Evolutionary conservation across 2,888 invertebrate genomes (phyloP), one percentile per base, ranked within the genome.

Genomic region (Trachelus troglodyta): DNA sequence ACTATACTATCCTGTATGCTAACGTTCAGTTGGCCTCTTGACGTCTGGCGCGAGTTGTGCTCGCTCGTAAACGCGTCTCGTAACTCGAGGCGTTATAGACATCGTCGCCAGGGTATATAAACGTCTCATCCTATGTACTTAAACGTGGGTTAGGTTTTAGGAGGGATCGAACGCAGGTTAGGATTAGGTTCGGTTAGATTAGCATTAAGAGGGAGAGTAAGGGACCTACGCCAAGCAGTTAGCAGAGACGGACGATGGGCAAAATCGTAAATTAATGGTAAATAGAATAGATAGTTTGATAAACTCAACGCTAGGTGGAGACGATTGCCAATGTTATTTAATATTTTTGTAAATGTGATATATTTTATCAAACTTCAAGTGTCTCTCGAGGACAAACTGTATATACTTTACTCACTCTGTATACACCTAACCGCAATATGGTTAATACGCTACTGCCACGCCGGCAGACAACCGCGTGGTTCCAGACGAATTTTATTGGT

Each of bases 31-130:
- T 74, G n/a, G 74, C 74, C 56, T 77, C 69, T 87, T 85, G 87
- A 87, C 88, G 89, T 88, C 88, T 87, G 88, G 87, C 88, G 90
- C 87, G 87, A 89, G 89, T 89, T 89, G 88, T 89, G 86, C 87
- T 88, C 87, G 90, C 89, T 91, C 91, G 91, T 91, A 91, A 91
- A 91, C 87, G 91, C 91, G 91, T 91, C 91, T 91, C 91, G 90
- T 91, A 91, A 91, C 90, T 91, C 89, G 88, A 89, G 88, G 89
- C 88, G 89, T 91, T 91, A 91, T 91, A 90, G 90, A 90, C 91
- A 91, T 90, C 90, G 89, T 87, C 86, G 40, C 40, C 15, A 86
- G 84, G 91, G 90, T 91, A 90, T 90, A 91, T 91, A 91, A 91
- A 91, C 90, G 91, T 91, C 91, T 90, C 89, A 89, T 91, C 90